Percentiles rank a stretch among this genome's conserved stretches.
Evolutionary conservation across 2,113 vertebrate species (phyloP).

Genomic region (Oreotragus oreotragus): DNA sequence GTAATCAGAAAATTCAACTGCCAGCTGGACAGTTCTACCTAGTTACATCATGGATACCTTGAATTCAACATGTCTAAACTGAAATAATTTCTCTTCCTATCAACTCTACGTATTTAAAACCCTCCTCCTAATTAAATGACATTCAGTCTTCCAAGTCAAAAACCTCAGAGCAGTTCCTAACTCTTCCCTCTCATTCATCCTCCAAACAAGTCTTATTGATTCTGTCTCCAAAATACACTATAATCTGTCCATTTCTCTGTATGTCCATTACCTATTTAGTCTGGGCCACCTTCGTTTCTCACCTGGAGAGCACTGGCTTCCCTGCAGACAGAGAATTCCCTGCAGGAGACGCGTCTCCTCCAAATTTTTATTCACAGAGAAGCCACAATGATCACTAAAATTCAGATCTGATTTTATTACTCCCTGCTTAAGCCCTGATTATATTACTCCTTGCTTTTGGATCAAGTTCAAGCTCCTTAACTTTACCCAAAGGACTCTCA

Average conservation of each 20-base stretch:
- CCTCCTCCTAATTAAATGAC: background rate
- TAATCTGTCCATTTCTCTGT: background rate
- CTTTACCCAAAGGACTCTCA: conserved; percentile 2
- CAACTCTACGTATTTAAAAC: background rate
- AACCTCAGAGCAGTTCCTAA: background rate
- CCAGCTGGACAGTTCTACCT: background rate
- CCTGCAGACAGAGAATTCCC: background rate
- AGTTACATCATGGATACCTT: background rate
- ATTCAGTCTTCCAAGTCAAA: conserved; percentile 4
- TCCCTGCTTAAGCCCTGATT: background rate
- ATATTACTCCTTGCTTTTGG: conserved; percentile 4
- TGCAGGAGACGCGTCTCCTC: background rate
- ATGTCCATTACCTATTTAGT: background rate
- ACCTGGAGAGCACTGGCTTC: background rate
- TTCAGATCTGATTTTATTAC: conserved; percentile 14
- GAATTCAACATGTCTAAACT: conserved; percentile 15
- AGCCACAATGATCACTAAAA: conserved; percentile 25
- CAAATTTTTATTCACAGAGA: background rate
- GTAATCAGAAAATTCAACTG: conserved; percentile 1
- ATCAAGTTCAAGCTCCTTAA: background rate
- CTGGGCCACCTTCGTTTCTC: background rate
- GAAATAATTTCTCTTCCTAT: background rate
- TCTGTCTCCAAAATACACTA: background rate
- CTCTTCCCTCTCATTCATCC: background rate
- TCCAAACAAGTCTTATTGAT: conserved; percentile 3